phyloP scores from a whole-genome alignment of 1,140 invertebrate genomes.

The Pseudachorutes palmiensis region DNA sequence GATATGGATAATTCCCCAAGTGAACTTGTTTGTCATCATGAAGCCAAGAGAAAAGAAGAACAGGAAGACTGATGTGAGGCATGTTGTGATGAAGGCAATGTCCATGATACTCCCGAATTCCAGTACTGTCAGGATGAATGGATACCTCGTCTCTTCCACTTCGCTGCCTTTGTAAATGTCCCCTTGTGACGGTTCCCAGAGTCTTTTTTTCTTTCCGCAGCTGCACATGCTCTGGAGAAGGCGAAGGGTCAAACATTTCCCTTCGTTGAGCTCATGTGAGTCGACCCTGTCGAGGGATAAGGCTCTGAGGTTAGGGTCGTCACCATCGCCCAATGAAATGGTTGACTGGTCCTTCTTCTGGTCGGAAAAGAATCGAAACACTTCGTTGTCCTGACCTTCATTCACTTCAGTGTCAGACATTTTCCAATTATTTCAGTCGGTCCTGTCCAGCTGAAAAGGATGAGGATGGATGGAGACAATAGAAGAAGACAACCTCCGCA shows the following conservation, averaged over 20 bases:
- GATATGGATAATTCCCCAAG: slow-evolving; percentile 28
- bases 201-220: slow-evolving; percentile 5
- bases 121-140: slow-evolving; percentile 13
- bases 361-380: neutral
- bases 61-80: slow-evolving; percentile 24
- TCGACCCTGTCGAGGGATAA: neutral
- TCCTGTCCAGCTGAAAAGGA: no score
- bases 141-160: slow-evolving; percentile 26
- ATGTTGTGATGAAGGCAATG: slow-evolving; percentile 20
- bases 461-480: no score
- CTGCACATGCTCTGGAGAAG: neutral
- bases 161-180: slow-evolving; percentile 20
- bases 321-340: neutral
- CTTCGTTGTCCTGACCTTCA: no score
- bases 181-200: slow-evolving; percentile 22
- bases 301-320: neutral
- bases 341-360: neutral
- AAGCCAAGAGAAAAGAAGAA: slow-evolving; percentile 35
- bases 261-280: neutral
- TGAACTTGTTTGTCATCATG: slow-evolving; percentile 15
- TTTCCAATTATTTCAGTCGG: no score
- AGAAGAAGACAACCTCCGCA: no score
- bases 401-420: no score
- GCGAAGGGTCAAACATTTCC: slow-evolving; percentile 1
- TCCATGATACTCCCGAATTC: slow-evolving; percentile 21